Base-by-base conservation (phyloP, 2,888 invertebrate genomes). In the Selenia dentaria region DNA sequence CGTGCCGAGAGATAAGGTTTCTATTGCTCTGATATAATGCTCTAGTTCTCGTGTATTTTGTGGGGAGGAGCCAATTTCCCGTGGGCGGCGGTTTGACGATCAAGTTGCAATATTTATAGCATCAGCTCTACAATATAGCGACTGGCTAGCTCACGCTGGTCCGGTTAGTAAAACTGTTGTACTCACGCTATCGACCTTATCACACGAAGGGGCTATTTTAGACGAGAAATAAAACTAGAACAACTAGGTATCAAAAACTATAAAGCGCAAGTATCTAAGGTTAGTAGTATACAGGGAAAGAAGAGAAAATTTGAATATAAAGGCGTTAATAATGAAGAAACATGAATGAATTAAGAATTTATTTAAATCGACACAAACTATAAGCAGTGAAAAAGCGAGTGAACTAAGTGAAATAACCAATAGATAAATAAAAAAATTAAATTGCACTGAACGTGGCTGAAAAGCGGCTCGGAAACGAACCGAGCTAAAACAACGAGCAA, bases 81-180 rank as follows among this genome's bases (percentile, higher is more conserved):
- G 71, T 69, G 67, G 69, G 76, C 64, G 69, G 74, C 63, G 70
- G 63, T 61, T 57, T 67, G 68, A 69, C 62, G 67, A 68, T 70
- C 70, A 66, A 52, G 54, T 65, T 66, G 65, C 66, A 71, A 70
- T 73, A 76, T 76, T 77, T 75, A 74, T 70, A 67, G 60, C 62
- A 51, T 43, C 58, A 49, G 58, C 59, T 60, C 42, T 47, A 57
- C 55, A 68, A 59, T 58, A 59, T 60, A 64, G 22, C 22, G 6
- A 22, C 4, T 51, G 59, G 57, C 45, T n/a, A 54, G 52, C 8
- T 22, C 22, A 8, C 22, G 51, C 40, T 44, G 29, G 45, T 57
- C 45, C 37, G 58, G 40, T 48, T 47, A 54, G 62, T 62, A 58
- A 64, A 64, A 62, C 53, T 41, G 47, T 36, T 43, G 54, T 57